Conservation (phyloP, 2,113 vertebrate species). For the Nibea coibor region DNA sequence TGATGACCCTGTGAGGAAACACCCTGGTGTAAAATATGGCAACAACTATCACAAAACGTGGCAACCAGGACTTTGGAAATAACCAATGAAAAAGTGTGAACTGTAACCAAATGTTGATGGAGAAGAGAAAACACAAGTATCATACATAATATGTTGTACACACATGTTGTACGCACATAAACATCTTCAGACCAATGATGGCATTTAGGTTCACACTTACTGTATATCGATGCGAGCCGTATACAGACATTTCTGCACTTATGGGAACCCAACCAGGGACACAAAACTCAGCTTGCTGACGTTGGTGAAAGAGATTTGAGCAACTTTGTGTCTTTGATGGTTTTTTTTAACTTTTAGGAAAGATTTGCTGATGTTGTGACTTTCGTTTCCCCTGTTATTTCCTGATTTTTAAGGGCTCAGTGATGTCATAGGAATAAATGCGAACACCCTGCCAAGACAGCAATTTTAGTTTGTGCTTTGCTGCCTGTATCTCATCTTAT, state of each 20-base stretch:
- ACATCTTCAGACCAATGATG: not conserved
- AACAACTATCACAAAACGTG: conserved; percentile 6
- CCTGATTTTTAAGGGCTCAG: not conserved
- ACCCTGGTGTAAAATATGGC: conserved; percentile 6
- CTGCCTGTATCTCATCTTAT: not conserved
- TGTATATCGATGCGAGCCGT: not conserved
- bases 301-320: not conserved
- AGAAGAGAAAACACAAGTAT: not conserved
- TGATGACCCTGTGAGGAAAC: conserved; percentile 13
- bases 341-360: not conserved
- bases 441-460: not conserved
- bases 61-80: not conserved
- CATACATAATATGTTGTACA: conserved; percentile 3
- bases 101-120: not conserved
- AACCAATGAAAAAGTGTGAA: not conserved
- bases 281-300: not conserved
- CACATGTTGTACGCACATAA: not conserved
- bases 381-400: conserved; percentile 40
- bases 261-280: not conserved
- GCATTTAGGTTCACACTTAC: not conserved
- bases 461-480: conserved; percentile 15
- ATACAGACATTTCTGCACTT: not conserved
- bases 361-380: conserved; percentile 32
- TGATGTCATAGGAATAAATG: not conserved
- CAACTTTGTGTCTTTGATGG: not conserved